Evolutionary conservation across 2,888 invertebrate genomes (phyloP).

Genomic region (Melipona bicolor): DNA sequence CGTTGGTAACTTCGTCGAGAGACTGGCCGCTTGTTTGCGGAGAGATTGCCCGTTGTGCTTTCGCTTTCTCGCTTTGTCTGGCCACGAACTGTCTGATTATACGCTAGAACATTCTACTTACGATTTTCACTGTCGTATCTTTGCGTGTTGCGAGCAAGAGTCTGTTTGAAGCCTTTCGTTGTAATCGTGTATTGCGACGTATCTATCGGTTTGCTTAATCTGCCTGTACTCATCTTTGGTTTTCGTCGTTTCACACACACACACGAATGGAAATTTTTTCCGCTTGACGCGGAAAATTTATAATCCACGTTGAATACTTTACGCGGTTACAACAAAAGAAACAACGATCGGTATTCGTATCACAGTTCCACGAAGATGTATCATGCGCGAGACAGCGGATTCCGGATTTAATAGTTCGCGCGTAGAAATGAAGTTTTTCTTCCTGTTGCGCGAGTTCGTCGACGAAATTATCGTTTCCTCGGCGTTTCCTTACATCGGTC

Average conservation of each 20-base stretch:
- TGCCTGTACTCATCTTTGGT: not conserved
- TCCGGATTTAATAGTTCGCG: conserved; percentile 48
- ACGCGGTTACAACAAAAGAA: conserved; percentile 18
- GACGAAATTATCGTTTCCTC: conserved; percentile 52
- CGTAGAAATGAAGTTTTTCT: conserved; percentile 33
- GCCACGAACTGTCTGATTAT: conserved; percentile 20
- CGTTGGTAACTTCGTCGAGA: not conserved
- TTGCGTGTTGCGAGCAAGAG: conserved; percentile 33
- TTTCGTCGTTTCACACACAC: not conserved
- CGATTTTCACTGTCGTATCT: conserved; percentile 13
- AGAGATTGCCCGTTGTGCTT: not conserved
- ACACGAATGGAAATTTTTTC: conserved; percentile 25
- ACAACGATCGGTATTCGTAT: conserved; percentile 30
- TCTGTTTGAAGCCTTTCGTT: conserved; percentile 18
- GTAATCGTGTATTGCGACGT: not conserved
- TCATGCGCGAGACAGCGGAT: conserved; percentile 45
- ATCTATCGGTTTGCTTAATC: conserved; percentile 37
- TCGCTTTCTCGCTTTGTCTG: not conserved
- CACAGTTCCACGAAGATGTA: conserved; percentile 19
- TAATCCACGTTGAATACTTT: conserved; percentile 32
- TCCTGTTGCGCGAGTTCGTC: conserved; percentile 1
- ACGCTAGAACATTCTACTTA: conserved; percentile 25
- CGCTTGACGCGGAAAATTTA: conserved; percentile 23
- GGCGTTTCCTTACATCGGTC: conserved; percentile 22
- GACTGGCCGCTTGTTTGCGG: conserved; percentile 12